phyloP scores from a whole-genome alignment of 2,888 invertebrate species.

The Leptinotarsa haldemani region DNA sequence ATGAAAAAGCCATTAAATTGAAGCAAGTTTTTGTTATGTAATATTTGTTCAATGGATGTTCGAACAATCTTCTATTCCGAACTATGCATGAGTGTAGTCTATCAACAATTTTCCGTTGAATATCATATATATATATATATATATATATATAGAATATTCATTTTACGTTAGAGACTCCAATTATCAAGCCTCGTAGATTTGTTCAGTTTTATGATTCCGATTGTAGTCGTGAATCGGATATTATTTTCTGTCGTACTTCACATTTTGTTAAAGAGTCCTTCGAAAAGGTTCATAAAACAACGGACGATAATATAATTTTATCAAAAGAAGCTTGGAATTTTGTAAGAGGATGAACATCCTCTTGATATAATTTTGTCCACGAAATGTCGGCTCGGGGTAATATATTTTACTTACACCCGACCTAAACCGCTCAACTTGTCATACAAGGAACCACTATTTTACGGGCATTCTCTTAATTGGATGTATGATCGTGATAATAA shows the following conservation, averaged over 20 bases:
- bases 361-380: constrained; percentile 35
- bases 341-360: constrained; percentile 28
- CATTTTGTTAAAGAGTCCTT: not conserved
- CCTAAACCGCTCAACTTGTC: constrained; percentile 39
- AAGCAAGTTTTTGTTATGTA: no score
- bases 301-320: not conserved
- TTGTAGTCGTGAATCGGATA: not conserved
- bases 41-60: no score
- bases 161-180: no score
- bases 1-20: no score
- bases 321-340: not conserved
- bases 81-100: no score
- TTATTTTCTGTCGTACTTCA: not conserved
- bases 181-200: no score
- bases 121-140: no score
- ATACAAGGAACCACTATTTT: constrained; percentile 23
- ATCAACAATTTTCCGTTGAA: no score
- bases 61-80: no score
- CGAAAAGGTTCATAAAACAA: not conserved
- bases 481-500: constrained; percentile 4
- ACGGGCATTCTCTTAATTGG: constrained; percentile 16
- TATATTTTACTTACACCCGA: constrained; percentile 40
- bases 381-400: constrained; percentile 33
- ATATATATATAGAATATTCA: no score
- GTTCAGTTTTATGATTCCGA: no score